A percentile compares a stretch with the other conserved stretches of the same genome.
Evolutionary conservation across 2,888 invertebrate species (phyloP).

Genomic region (Diadegma fenestrale): DNA sequence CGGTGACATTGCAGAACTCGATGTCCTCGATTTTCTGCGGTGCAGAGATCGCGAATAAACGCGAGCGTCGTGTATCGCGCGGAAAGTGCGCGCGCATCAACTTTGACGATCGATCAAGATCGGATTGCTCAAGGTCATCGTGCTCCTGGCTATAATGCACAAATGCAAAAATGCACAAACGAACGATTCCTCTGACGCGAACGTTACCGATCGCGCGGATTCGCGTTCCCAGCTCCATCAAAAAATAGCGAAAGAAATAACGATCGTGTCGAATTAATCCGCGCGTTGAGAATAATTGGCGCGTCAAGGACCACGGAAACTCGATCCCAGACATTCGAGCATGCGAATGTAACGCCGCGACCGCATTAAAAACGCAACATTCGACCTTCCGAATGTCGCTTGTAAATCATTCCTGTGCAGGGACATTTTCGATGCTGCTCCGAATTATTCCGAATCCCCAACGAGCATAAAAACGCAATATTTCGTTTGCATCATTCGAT

Average conservation of each 20-base stretch:
- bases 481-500: no score
- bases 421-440: neutral
- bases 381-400: neutral
- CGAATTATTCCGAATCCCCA: neutral
- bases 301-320: constrained; percentile 21
- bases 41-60: constrained; percentile 26
- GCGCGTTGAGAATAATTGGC: neutral
- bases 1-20: constrained; percentile 55
- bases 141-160: constrained; percentile 12
- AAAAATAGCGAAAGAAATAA: constrained; percentile 21
- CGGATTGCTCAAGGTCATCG: constrained; percentile 59
- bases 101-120: constrained; percentile 65
- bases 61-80: constrained; percentile 31
- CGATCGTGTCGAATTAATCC: neutral
- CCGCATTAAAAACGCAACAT: neutral
- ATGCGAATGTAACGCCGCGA: neutral
- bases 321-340: constrained; percentile 25
- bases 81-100: constrained; percentile 50
- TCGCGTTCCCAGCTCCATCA: neutral
- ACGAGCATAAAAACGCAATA: neutral
- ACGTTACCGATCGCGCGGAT: constrained; percentile 22
- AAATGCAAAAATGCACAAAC: constrained; percentile 3
- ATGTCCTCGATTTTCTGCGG: constrained; percentile 47
- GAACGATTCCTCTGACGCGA: constrained; percentile 9
- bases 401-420: neutral